phyloP scores from a whole-genome alignment of 2,797 vertebrate species.

The Brachymystax lenok region DNA sequence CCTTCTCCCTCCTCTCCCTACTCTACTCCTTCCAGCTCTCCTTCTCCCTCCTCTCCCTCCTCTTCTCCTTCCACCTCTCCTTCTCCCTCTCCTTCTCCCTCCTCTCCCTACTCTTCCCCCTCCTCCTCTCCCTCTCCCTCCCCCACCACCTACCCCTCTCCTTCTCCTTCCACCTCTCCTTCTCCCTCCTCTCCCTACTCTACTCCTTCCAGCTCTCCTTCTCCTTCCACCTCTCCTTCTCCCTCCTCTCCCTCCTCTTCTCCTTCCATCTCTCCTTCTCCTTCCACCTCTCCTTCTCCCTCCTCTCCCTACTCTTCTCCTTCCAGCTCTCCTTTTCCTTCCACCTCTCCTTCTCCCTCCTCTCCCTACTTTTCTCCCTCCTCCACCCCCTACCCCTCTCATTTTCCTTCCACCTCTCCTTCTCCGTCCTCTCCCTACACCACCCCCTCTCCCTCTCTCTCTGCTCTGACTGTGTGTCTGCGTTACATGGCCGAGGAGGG shows the following conservation, averaged over 20 bases:
- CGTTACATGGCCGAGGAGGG: not conserved
- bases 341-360: not conserved
- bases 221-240: not conserved
- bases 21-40: too few species aligned
- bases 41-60: too few species aligned
- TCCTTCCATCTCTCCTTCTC: too few species aligned
- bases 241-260: not conserved
- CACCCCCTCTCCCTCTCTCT: not conserved
- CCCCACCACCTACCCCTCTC: too few species aligned
- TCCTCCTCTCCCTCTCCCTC: too few species aligned
- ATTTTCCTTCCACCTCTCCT: not conserved
- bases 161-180: too few species aligned
- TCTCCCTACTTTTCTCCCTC: not conserved
- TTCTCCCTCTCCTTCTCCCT: too few species aligned
- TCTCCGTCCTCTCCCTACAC: not conserved
- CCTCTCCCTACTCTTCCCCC: too few species aligned
- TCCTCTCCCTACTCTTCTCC: not conserved
- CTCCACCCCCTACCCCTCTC: not conserved
- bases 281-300: not conserved
- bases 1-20: too few species aligned
- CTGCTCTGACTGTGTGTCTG: not conserved
- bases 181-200: not conserved
- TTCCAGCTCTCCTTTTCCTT: too few species aligned
- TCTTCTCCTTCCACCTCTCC: too few species aligned
- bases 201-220: not conserved